Base-by-base conservation (phyloP, 2,113 vertebrate species). In the Orycteropus afer region DNA sequence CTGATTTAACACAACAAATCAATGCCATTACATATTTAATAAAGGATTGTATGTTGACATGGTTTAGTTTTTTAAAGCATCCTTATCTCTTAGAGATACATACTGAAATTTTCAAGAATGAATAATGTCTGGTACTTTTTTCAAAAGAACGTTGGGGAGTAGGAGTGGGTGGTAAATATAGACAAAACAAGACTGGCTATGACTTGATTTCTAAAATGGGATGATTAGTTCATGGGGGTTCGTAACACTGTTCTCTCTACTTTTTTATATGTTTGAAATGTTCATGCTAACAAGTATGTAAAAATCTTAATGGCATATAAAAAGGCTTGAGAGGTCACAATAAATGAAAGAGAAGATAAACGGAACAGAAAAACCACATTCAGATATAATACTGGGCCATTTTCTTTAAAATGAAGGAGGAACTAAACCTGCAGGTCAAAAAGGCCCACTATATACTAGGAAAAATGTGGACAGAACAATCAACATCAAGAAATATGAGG, bases 71-170 rank as follows among this genome's bases (percentile, higher is more conserved):
- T 37, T 25, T 45, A 37, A 85, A 76, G 40, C 45, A 23, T 76
- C 15, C 32, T 89, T 86, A 61, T 83, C 63, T 78, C 14, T 71
- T 73, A 90, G 57, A 86, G 45, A 85, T 59, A 92, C 81, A 59
- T 90, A 92, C 2, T 94, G 53, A 94, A 90, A 80, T 85, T 93
- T 34, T 57, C 67, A 86, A 90, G 67, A 45, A 77, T 71, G 29
- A 92, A 85, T 65, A 86, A 90, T 67, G n/a, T 37, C 71, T 90
- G 37, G 71, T 77, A 83, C 92, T 94, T 87, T 27, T 18, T 83
- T 91, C 77, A 90, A 84, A 85, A 23, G 86, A 78, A 88, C 15
- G 59, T 8, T 63, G 25, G 34, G 82, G 32, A 37, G 42, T 83
- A 65, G 57, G 27, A 67, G 27, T 47, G 13, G 0, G 82, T 20